Conservation (phyloP, 1,140 invertebrate species). For the Drosophila ironensis region DNA sequence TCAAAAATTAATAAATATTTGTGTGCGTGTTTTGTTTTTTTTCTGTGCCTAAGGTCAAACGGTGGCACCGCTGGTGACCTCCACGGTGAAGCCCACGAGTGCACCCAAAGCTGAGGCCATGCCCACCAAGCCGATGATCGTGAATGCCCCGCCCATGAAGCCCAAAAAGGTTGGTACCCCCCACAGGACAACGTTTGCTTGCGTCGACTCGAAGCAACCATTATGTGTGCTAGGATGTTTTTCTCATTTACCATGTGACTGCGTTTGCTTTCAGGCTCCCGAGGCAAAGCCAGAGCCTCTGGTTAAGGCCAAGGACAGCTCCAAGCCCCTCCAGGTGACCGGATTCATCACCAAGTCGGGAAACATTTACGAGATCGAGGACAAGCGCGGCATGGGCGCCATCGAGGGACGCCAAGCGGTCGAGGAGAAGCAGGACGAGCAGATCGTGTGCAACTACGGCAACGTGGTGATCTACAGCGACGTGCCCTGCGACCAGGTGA, state of each 20-base stretch:
- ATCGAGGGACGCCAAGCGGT: conserved; percentile 64
- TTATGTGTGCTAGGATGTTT: no score
- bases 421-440: conserved; percentile 9
- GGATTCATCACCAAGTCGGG: conserved; percentile 74
- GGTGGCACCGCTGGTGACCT: conserved; percentile 52
- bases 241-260: no score
- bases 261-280: not conserved
- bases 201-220: no score
- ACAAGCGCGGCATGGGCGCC: conserved; percentile 57
- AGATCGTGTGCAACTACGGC: conserved; percentile 73
- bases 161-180: conserved; percentile 43
- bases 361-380: conserved; percentile 72
- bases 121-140: conserved; percentile 57
- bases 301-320: conserved; percentile 28
- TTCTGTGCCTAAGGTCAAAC: conserved; percentile 28
- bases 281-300: conserved; percentile 16
- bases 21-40: not conserved
- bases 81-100: conserved; percentile 55
- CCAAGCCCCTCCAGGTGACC: conserved; percentile 70
- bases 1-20: not conserved
- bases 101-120: conserved; percentile 30
- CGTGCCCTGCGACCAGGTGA: conserved; percentile 75
- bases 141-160: conserved; percentile 66
- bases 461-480: conserved; percentile 76
- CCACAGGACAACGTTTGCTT: no score